Base-by-base conservation (phyloP, 2,888 invertebrate species). In the Tipula unca region DNA sequence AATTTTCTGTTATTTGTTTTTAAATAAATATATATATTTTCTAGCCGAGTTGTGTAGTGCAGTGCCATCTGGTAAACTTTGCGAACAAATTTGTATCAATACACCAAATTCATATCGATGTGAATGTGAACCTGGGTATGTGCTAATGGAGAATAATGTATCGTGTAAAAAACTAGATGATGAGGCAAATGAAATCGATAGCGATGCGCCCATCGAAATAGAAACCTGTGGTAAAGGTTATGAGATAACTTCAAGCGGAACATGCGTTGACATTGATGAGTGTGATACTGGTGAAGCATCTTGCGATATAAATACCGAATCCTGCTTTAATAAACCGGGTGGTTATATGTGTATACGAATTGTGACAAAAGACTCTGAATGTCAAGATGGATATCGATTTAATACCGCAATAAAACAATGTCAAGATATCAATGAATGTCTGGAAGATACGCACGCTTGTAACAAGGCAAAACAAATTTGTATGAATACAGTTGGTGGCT, bases 351-450 rank as follows among this genome's bases (percentile, higher is more conserved):
- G 96, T 89, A 87, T 90, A 0, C 88, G 88, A 85, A 88, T 89
- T 0, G 88, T 88, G 84, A 87, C 87, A 0, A 32, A 29, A 25
- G 25, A 54, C 17, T 88, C 88, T 0, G 87, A 87, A 0, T 91
- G 91, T 85, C 87, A 88, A 0, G 39, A 86, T 0, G 95, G 95
- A 0, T 94, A 92, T 88, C 90, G 91, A 25, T 92, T 92, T 87
- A 93, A 93, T 86, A 88, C 89, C 0, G 89, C 91, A 42, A 90
- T 90, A 1, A 92, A 93, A 84, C 89, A 90, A 87, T 95, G 95
- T 88, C 93, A 93, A 92, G 96, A 96, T 89, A 94, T 95, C 86
- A 94, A 96, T 88, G 96, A 96, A 88, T 96, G 96, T 87, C 90
- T 92, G 0, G 93, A 93, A 87, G 93, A 92, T 0, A 89, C 92